Conservation (phyloP, 2,113 vertebrate genomes). For the Dromaius novaehollandiae region DNA sequence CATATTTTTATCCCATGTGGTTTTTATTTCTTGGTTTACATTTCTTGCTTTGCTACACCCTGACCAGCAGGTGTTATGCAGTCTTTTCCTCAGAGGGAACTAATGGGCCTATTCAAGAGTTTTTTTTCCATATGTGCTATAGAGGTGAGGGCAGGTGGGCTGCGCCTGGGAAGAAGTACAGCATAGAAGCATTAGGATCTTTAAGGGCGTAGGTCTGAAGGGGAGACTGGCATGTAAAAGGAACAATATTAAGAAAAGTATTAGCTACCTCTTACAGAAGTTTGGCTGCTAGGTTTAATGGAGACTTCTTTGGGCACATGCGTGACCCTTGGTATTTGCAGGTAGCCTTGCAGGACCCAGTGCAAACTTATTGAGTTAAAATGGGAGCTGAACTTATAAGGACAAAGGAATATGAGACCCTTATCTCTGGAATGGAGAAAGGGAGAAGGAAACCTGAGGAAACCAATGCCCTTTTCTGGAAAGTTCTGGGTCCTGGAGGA, state of each 20-base stretch:
- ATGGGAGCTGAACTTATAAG: background rate
- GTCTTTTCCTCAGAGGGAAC: accelerated
- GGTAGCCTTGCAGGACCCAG: background rate
- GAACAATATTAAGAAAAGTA: background rate
- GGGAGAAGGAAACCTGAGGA: background rate
- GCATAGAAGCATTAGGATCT: background rate
- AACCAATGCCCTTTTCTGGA: background rate
- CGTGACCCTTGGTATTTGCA: background rate
- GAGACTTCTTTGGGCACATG: accelerated
- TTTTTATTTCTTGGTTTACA: background rate
- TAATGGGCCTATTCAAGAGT: background rate
- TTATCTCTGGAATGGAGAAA: background rate
- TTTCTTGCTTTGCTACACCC: background rate
- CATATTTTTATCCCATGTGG: background rate
- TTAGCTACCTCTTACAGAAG: background rate
- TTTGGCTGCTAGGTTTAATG: background rate
- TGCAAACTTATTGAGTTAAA: background rate
- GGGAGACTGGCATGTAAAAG: background rate
- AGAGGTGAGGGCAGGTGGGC: background rate
- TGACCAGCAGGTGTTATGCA: background rate
- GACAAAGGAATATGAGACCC: background rate
- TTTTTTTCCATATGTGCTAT: background rate
- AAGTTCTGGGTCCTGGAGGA: background rate
- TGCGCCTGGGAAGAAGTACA: background rate
- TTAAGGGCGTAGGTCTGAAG: background rate